Base-by-base conservation (phyloP, 2,888 invertebrate species). In the Ornithoptera alexandrae region DNA sequence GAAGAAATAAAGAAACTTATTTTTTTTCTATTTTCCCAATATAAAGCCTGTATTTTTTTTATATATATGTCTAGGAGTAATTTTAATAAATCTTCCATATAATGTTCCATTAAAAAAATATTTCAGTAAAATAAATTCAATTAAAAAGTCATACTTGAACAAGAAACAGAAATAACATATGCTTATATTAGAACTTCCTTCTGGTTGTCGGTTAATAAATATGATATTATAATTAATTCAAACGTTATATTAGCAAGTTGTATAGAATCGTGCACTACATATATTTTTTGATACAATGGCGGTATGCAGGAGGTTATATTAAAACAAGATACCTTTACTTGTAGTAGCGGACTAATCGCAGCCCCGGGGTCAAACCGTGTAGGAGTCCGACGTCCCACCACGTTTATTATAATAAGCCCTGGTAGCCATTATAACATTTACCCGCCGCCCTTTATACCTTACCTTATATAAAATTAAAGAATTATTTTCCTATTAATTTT, bases 371-470 rank as follows among this genome's bases (percentile, higher is more conserved):
- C 92, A 91, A 77, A 78, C 84, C 90, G 86, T 92, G 92, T 92
- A 86, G 81, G 79, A 83, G 82, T 84, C 82, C 80, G 80, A 74
- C 83, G 82, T 82, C 83, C 82, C 84, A 78, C 89, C 89, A 88
- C 89, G 89, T 88, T 91, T 91, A 92, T 91, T 91, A 88, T 90
- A 91, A 91, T 90, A 89, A 89, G 88, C 81, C 68, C 72, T 77
- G 76, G 83, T 81, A 81, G 78, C 85, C 79, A 88, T 90, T 88
- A 88, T 86, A 87, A 84, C 81, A 82, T 85, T 82, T 84, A 80
- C 80, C 84, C 86, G 84, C 86, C 86, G 85, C 83, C 86, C 84
- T 84, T 85, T 84, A 83, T 81, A 78, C 73, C 74, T 72, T 67
- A 73, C 71, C 74, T 66, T 71, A 69, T 67, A 72, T 74, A 73